Base-by-base conservation (phyloP, 2,113 vertebrate genomes). In the Reinhardtius hippoglossoides region DNA sequence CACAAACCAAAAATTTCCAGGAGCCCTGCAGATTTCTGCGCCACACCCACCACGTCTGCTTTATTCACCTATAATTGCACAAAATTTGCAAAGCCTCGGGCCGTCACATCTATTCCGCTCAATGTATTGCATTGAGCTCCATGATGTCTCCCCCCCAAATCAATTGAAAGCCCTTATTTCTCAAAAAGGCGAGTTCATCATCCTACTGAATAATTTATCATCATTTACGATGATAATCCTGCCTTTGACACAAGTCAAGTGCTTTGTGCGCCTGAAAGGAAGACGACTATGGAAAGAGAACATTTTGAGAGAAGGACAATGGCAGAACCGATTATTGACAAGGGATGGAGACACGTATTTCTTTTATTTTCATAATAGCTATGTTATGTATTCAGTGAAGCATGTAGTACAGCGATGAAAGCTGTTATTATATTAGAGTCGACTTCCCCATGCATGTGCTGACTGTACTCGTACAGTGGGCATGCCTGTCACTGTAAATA, bases 171-270 rank as follows among this genome's bases (percentile, higher is more conserved):
- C 0, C 66, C 70, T 72, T 78, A 40, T 70, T 76, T 71, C 23
- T 55, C 13, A 68, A 48, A 85, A 77, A 37, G 6, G 6, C 14
- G 42, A 9, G n/a, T 16, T 3, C 62, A 58, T 57, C 24, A 54
- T 21, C 31, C 77, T 89, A 40, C 77, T 89, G 16, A 86, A 86
- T 87, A 46, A 89, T 86, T 75, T 20, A 82, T 54, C 2, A 48
- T 46, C 12, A 67, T 76, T 76, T 58, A 26, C 58, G 31, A 67
- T 81, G 55, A 54, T 59, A 72, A 87, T 80, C 82, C 76, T 54
- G 72, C 23, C 3, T 61, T 40, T 87, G 48, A 65, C 64, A 56
- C 8, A 1, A 78, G 69, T 78, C 48, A 75, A 80, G 55, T 50
- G 70, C 55, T 71, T 81, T 78, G 56, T 71, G 48, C 23, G 35